phyloP scores from a whole-genome alignment of 2,888 invertebrate species.

The Melolontha melolontha region DNA sequence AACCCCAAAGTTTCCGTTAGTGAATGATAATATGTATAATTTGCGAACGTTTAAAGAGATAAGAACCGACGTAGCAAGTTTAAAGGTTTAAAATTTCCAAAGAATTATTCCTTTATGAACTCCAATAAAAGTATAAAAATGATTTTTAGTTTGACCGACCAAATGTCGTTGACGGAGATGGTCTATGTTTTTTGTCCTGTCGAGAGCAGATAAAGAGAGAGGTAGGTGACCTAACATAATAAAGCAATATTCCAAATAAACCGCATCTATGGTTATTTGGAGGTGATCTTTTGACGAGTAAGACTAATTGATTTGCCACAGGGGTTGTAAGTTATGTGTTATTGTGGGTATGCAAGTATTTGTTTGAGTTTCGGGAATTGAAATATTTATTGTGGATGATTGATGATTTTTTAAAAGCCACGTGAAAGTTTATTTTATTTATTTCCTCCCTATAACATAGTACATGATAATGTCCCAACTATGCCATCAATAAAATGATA shows the following conservation, averaged over 20 bases:
- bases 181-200: constrained; percentile 3
- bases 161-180: not conserved
- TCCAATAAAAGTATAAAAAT: constrained; percentile 26
- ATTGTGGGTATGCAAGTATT: not conserved
- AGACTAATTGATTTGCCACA: constrained; percentile 54
- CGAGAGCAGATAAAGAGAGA: not conserved
- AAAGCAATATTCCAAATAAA: constrained; percentile 48
- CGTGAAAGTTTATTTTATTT: too few relatives aligned
- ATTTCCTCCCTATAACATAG: too few relatives aligned
- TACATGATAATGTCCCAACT: too few relatives aligned
- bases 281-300: constrained; percentile 50
- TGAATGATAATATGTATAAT: constrained; percentile 6
- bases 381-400: not conserved
- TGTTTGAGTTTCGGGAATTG: constrained; percentile 1
- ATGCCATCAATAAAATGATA: too few relatives aligned
- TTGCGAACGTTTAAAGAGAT: not conserved
- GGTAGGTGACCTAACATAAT: constrained; percentile 24
- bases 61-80: not conserved
- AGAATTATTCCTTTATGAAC: constrained; percentile 15
- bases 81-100: constrained; percentile 19
- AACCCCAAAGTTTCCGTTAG: constrained; percentile 2
- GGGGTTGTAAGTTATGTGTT: constrained; percentile 43
- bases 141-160: constrained; percentile 26
- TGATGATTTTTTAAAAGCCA: not conserved
- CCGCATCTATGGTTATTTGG: constrained; percentile 54